A percentile compares a stretch with the other conserved stretches of the same genome.
Conservation (phyloP, 2,888 invertebrate genomes). For the Leucania comma region DNA sequence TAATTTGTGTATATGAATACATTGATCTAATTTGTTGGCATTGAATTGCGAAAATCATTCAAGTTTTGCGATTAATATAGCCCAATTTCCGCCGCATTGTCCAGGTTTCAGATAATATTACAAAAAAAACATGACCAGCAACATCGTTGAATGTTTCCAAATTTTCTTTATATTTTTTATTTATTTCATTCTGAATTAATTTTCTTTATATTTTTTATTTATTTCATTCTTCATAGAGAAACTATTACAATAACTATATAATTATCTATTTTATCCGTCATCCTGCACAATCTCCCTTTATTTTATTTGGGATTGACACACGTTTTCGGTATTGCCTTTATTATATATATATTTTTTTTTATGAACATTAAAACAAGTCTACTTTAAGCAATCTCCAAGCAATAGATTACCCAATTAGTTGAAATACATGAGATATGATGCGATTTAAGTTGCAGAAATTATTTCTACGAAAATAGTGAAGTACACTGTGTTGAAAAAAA, state of each 20-base stretch:
- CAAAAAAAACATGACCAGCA: too few species aligned
- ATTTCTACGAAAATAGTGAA: too few species aligned
- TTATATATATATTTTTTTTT: too few species aligned
- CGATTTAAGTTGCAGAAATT: too few species aligned
- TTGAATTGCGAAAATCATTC: slow-evolving; percentile 25
- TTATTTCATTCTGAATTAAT: too few species aligned
- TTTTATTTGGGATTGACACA: not conserved
- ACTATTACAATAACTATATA: too few species aligned
- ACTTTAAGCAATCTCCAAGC: not conserved
- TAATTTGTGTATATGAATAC: slow-evolving; percentile 14
- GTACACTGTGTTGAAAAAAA: not conserved
- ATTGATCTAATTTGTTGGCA: slow-evolving; percentile 2
- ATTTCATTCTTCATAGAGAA: not conserved
- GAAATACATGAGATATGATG: too few species aligned
- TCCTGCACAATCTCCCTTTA: not conserved
- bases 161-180: too few species aligned
- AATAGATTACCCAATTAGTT: not conserved
- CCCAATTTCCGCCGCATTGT: not conserved
- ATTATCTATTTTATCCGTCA: too few species aligned
- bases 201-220: too few species aligned
- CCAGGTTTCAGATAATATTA: too few species aligned
- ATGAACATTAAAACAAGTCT: not conserved
- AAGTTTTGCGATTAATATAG: not conserved
- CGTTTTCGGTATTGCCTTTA: not conserved
- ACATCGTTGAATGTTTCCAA: too few species aligned